Evolutionary conservation across 2,113 vertebrate species (phyloP).

Genomic region (Onychostoma macrolepis): DNA sequence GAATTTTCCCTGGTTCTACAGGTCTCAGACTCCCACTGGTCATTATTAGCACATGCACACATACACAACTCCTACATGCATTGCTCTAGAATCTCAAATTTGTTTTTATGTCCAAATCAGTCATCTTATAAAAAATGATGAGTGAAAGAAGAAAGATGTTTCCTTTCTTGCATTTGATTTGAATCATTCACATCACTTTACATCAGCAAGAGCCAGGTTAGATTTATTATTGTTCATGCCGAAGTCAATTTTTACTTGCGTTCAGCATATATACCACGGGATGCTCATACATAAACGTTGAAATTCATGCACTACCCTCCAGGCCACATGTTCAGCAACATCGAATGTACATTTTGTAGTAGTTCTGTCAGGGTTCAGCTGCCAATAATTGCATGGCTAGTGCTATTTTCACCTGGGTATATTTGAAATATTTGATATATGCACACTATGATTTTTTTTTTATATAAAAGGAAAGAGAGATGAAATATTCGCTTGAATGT

Average conservation of each 20-base stretch:
- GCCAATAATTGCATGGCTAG: not conserved
- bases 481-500: not conserved
- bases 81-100: not conserved
- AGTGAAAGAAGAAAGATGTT: not conserved
- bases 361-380: not conserved
- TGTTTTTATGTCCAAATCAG: not conserved
- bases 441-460: not conserved
- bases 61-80: not conserved
- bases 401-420: not conserved
- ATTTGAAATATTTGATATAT: constrained; percentile 6
- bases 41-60: constrained; percentile 3
- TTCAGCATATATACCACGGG: not conserved
- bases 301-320: not conserved
- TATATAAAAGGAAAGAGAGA: not conserved
- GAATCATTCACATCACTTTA: not conserved
- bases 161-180: too few relatives aligned
- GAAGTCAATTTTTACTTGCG: not conserved
- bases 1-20: constrained; percentile 6
- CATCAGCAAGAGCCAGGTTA: not conserved
- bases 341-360: not conserved
- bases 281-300: not conserved
- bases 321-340: not conserved
- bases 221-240: not conserved
- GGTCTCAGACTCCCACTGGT: constrained; percentile 17
- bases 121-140: not conserved